Evolutionary conservation across 2,797 vertebrate species (phyloP), one percentile per base, ranked within the genome.

Genomic region (Falco columbarius): DNA sequence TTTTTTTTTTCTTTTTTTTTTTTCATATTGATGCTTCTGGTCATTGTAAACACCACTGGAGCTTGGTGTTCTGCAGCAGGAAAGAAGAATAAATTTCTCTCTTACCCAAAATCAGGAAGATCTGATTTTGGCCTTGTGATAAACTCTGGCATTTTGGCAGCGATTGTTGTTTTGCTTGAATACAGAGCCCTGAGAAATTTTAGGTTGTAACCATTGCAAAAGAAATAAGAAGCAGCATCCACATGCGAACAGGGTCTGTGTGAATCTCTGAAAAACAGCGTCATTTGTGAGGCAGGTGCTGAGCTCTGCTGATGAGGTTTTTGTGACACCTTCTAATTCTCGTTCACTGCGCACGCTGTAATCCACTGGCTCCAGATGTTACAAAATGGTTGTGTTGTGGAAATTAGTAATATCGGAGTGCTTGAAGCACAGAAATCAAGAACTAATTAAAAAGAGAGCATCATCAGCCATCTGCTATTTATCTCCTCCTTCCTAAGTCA

Each of bases 391-490:
- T 82, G 26, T 72, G 77, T 40, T 27, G 4, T 38, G 62, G 87
- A 27, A 58, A 30, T 61, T 52, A 46, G 54, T 88, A 56, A 72
- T 63, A 77, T 2, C 71, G 38, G 80, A 95, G 87, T 1, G 4
- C 88, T 85, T 12, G 49, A 66, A 82, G 93, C 93, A 89, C 81
- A 84, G 79, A 65, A 86, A 59, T 80, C 55, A 67, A 94, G 91
- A 90, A 73, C 86, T 74, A 54, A 79, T 91, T 89, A 84, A 92
- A 51, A 56, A 82, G 38, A 74, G 68, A 91, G 40, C 72, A 67
- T 89, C 83, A 75, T 83, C 93, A 95, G 68, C 81, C 90, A 80
- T 74, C 86, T 95, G 93, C 77, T 77, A 24, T 87, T 81, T 75
- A 34, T 88, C 72, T 94, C 68, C 79, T 94, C 62, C 73, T 81